Conservation (phyloP, 1,140 invertebrate genomes). For the Hyles euphorbiae region DNA sequence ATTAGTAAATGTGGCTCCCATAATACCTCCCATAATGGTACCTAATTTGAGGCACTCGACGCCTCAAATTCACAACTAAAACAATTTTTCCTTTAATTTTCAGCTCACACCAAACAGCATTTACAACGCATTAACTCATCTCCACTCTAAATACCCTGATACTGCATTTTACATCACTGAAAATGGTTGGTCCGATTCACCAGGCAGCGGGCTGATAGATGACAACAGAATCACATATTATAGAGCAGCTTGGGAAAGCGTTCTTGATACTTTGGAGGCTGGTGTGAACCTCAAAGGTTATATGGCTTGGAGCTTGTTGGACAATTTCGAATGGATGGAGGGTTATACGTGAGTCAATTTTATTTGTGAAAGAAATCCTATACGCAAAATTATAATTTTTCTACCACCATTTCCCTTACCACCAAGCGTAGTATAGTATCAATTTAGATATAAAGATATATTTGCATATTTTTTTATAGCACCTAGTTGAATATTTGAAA, state of each 20-base stretch:
- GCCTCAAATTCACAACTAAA: not conserved
- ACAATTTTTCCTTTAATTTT: constrained; percentile 7
- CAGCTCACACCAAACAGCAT: constrained; percentile 46
- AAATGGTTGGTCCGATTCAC: constrained; percentile 69
- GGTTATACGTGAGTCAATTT: constrained; percentile 65
- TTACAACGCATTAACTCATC: constrained; percentile 52
- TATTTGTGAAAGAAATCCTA: too few relatives aligned
- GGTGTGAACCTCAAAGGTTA: constrained; percentile 77
- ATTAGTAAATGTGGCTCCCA: too few relatives aligned
- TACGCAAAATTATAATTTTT: too few relatives aligned
- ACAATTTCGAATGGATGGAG: constrained; percentile 75
- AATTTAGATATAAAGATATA: too few relatives aligned
- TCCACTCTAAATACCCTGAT: constrained; percentile 73
- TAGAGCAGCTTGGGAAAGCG: constrained; percentile 59
- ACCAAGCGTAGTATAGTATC: too few relatives aligned
- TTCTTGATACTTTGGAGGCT: constrained; percentile 82
- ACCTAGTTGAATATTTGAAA: too few relatives aligned
- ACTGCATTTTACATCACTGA: constrained; percentile 76
- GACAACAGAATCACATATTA: constrained; percentile 51
- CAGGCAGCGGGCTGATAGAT: constrained; percentile 69
- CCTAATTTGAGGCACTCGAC: too few relatives aligned
- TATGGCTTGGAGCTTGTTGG: constrained; percentile 50
- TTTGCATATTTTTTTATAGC: too few relatives aligned
- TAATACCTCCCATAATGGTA: too few relatives aligned
- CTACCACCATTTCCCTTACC: too few relatives aligned